phyloP scores from a whole-genome alignment of 2,797 vertebrate species.

The Coendou prehensilis region DNA sequence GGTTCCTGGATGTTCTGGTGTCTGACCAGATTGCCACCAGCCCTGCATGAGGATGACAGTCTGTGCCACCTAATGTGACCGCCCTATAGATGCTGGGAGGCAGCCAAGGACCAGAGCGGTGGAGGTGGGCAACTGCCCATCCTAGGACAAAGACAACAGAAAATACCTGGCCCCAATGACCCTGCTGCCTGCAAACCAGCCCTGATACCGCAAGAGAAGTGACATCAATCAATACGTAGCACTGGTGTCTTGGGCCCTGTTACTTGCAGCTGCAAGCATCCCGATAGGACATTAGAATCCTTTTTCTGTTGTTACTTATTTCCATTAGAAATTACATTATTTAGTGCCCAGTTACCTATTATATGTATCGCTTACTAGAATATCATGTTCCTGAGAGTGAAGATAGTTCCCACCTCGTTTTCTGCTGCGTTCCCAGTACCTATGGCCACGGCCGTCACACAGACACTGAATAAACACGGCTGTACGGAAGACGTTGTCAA shows the following conservation, averaged over 20 bases:
- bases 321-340: background rate
- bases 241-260: background rate
- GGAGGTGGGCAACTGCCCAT: background rate
- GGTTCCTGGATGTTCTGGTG: background rate
- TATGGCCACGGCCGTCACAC: background rate
- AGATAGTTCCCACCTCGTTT: background rate
- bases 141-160: background rate
- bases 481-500: background rate
- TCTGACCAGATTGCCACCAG: background rate
- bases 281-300: background rate
- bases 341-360: background rate
- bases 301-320: background rate
- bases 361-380: background rate
- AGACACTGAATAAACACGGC: background rate
- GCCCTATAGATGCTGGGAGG: background rate
- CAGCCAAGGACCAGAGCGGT: background rate
- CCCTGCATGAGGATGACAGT: background rate
- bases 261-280: background rate
- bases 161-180: background rate
- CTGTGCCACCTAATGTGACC: background rate
- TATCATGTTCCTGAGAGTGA: background rate
- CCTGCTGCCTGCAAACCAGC: background rate
- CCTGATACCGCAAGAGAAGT: background rate
- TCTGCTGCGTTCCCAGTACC: background rate
- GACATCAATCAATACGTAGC: background rate